Evolutionary conservation across 2,113 vertebrate genomes (phyloP).

Genomic region (Odocoileus virginianus): DNA sequence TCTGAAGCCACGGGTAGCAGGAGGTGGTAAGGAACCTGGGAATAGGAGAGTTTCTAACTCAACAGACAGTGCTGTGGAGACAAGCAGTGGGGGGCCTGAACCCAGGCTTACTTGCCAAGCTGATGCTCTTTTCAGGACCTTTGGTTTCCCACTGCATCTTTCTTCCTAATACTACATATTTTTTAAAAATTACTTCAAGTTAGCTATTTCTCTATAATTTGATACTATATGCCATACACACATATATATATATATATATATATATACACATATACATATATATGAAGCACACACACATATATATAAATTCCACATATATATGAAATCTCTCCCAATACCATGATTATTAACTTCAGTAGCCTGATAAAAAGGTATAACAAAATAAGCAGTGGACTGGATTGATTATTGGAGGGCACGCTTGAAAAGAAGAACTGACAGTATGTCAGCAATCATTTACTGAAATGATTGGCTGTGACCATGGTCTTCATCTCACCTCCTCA

Average conservation of each 20-base stretch:
- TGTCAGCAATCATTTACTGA: neutral
- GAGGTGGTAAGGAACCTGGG: neutral
- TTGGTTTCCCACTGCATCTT: neutral
- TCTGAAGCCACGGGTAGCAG: neutral
- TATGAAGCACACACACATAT: neutral
- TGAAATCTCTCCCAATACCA: neutral
- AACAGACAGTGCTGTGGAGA: neutral
- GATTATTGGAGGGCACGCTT: neutral
- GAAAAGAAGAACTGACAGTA: neutral
- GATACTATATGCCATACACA: neutral
- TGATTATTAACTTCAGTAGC: neutral
- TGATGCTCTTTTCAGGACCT: neutral
- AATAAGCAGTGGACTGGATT: accelerated
- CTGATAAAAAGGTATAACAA: neutral
- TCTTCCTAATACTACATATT: neutral
- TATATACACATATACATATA: neutral
- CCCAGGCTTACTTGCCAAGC: neutral
- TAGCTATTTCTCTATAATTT: neutral
- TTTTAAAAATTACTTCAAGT: accelerated
- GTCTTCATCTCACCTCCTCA: neutral
- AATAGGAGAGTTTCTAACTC: neutral
- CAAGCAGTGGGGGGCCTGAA: neutral
- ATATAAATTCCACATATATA: neutral
- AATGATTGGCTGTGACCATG: neutral
- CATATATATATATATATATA: neutral